Base-by-base conservation (phyloP, 1,140 invertebrate genomes). In the Drosophila micromelanica region DNA sequence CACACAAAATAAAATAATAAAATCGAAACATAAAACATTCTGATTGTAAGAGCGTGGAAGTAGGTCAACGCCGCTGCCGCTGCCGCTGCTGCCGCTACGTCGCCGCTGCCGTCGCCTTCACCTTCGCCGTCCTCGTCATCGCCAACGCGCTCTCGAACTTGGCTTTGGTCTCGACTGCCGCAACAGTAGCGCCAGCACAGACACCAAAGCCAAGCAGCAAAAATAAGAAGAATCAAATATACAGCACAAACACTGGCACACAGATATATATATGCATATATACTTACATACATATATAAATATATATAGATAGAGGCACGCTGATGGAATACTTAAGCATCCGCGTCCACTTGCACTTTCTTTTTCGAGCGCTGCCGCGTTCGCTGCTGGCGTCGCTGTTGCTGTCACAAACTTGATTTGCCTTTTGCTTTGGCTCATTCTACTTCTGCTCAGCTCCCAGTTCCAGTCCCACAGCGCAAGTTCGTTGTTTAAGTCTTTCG, bases 21-120 rank as follows among this genome's bases (percentile, higher is more conserved):
- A 84, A 91, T 91, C 90, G 90, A 91, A 87, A 91, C 85, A 91
- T 90, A 85, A 91, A 91, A 91, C 90, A 91, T 91, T 91, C 90
- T 91, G 90, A 91, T 91, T 91, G 90, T 91, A 86, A 74, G 81
- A 73, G 71, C 76, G 59, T 70, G 70, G 64, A 90, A 89, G 84
- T 90, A 75, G 89, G 89, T 90, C 89, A 90, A 52, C 82, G 23
- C 76, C 78, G 72, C 43, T 57, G 54, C 61, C 20, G 49, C 9
- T 32, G 56, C 4, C 32, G 13, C n/a, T 40, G 23, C 7, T 35
- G 32, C 32, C 9, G 8, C 32, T 40, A 40, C 15, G 81, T 37
- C 55, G 38, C 35, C 11, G 62, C 37, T 48, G 51, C 52, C 35
- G 35, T 40, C 20, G 37, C 23, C 45, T n/a, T 61, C 43, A 62